A percentile compares a stretch with the other conserved stretches of the same genome.
phyloP scores from a whole-genome alignment of 2,888 invertebrate genomes.

The Abrostola tripartita region DNA sequence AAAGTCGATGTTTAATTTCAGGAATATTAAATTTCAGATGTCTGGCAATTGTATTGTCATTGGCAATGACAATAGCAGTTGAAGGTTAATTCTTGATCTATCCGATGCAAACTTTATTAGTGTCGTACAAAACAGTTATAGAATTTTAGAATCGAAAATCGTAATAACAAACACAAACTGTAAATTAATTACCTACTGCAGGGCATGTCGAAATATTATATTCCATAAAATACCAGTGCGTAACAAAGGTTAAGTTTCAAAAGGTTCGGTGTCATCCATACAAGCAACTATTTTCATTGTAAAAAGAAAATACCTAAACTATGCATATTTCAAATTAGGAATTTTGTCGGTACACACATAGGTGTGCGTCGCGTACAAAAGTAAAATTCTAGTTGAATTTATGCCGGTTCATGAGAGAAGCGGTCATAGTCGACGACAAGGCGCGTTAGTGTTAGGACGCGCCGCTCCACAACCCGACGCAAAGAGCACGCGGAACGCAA shows the following conservation, averaged over 20 bases:
- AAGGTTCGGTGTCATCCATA: slow-evolving; percentile 8
- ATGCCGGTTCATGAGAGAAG: slow-evolving; percentile 62
- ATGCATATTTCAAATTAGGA: slow-evolving; percentile 50
- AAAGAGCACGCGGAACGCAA: slow-evolving; percentile 70
- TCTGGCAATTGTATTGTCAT: slow-evolving; percentile 38
- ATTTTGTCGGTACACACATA: slow-evolving; percentile 52
- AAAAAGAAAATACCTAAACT: slow-evolving; percentile 16
- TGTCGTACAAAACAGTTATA: slow-evolving; percentile 8
- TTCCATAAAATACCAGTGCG: background rate
- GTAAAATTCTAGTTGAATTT: slow-evolving; percentile 69
- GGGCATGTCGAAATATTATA: background rate
- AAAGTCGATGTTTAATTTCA: slow-evolving; percentile 22
- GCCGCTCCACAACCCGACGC: slow-evolving; percentile 62
- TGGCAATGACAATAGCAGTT: slow-evolving; percentile 41
- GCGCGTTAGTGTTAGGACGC: slow-evolving; percentile 75
- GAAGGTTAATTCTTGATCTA: slow-evolving; percentile 26
- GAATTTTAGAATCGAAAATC: slow-evolving; percentile 9
- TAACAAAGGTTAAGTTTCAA: background rate
- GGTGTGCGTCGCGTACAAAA: slow-evolving; percentile 58
- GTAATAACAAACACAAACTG: too few species aligned
- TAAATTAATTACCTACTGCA: too few species aligned
- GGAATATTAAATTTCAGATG: slow-evolving; percentile 46
- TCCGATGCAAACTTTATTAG: slow-evolving; percentile 9
- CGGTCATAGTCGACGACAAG: slow-evolving; percentile 76
- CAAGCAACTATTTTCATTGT: slow-evolving; percentile 17